These are phyloP conservation scores for Pachyrhynchus sulphureomaculatus DNA, from an alignment of 1,140 invertebrate species.

Conservation along the genomic window DNA sequence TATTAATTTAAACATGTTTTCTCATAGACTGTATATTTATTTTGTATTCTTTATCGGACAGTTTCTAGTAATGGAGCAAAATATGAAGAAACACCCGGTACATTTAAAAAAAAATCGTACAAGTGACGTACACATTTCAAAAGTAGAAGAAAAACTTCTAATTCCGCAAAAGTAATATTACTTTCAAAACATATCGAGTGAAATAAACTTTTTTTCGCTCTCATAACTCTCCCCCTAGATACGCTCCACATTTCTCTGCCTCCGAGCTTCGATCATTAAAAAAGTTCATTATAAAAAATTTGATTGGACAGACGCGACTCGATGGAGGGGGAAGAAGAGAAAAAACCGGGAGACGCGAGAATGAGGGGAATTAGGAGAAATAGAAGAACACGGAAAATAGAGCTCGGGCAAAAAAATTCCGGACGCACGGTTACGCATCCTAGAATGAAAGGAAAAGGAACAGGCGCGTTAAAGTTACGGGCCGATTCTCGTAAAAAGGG, in stretches of 20 bases:
- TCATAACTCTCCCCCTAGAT: constrained; percentile 9
- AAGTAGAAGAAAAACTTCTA: too few species aligned
- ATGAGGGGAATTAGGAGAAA: constrained; percentile 22
- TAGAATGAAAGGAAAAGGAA: constrained; percentile 35
- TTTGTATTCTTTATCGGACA: too few species aligned
- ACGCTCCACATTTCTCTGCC: constrained; percentile 15
- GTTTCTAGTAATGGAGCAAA: too few species aligned
- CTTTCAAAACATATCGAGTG: too few species aligned
- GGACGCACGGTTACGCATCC: constrained; percentile 28
- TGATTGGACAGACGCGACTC: constrained; percentile 37
- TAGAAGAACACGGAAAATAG: constrained; percentile 34
- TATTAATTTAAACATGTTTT: too few species aligned
- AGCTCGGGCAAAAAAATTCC: constrained; percentile 29
- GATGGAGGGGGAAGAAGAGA: constrained; percentile 32
- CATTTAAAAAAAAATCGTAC: too few species aligned
- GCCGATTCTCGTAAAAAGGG: constrained; percentile 11
- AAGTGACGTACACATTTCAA: too few species aligned
- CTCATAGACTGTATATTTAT: too few species aligned
- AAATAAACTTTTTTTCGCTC: too few species aligned
- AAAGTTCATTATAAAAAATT: constrained; percentile 41
- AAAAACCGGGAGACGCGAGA: neutral
- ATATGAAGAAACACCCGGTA: too few species aligned
- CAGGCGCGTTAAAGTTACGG: constrained; percentile 15
- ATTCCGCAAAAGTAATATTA: too few species aligned
- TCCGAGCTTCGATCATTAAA: constrained; percentile 28